Conservation (phyloP, 2,888 invertebrate genomes). For the Anticlea derivata region DNA sequence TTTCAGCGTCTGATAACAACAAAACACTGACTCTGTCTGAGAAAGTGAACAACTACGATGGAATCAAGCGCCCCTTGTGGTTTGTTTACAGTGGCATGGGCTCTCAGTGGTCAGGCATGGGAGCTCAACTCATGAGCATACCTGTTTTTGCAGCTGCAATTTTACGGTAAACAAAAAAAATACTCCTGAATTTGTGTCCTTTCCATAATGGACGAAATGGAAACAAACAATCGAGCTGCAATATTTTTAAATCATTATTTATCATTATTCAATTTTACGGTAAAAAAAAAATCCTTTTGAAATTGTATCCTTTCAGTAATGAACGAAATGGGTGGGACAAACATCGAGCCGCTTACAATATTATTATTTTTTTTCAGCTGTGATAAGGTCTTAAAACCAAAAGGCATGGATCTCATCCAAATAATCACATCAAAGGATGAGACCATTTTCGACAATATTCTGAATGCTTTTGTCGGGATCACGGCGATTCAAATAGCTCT, state of each 20-base stretch:
- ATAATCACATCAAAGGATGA: constrained; percentile 87
- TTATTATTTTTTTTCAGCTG: constrained; percentile 62
- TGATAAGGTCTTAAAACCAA: constrained; percentile 81
- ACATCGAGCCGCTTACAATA: no score
- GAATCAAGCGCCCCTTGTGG: constrained; percentile 82
- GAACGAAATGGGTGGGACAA: no score
- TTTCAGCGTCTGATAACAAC: constrained; percentile 43
- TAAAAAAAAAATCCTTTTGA: no score
- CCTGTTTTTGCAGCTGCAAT: constrained; percentile 84
- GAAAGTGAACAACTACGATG: constrained; percentile 53
- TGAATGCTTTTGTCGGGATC: constrained; percentile 90
- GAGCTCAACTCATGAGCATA: constrained; percentile 84
- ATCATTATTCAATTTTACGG: no score
- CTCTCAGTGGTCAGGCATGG: constrained; percentile 88
- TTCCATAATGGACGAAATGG: no score
- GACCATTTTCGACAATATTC: constrained; percentile 80
- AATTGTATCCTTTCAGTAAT: no score
- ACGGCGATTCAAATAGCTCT: constrained; percentile 87
- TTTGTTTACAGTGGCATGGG: constrained; percentile 90
- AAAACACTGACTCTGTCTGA: constrained; percentile 53
- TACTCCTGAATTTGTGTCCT: no score
- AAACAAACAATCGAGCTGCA: no score
- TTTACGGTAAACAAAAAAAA: constrained; percentile 51
- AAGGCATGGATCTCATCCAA: constrained; percentile 86
- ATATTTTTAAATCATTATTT: no score